These are phyloP conservation scores for Philhelius pedissequus DNA, from an alignment of 2,888 invertebrate species.

Conservation along the genomic window DNA sequence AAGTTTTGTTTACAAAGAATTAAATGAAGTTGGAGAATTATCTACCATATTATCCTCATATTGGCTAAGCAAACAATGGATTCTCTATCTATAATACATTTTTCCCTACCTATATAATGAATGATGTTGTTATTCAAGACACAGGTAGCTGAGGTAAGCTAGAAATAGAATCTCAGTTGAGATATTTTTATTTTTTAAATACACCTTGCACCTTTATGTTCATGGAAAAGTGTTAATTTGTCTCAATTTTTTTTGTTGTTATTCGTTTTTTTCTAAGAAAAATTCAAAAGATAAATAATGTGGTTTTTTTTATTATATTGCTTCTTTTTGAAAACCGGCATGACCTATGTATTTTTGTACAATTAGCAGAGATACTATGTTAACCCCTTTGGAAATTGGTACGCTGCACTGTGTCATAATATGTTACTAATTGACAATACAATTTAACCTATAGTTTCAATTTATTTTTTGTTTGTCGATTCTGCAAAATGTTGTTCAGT, in stretches of 20 bases:
- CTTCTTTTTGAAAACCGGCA: not conserved
- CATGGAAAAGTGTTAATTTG: slow-evolving; percentile 10
- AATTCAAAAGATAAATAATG: not conserved
- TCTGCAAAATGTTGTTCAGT: no score
- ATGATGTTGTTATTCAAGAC: not conserved
- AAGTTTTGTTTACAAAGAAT: not conserved
- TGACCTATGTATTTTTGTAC: not conserved
- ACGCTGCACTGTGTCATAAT: no score
- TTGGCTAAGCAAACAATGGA: slow-evolving; percentile 17
- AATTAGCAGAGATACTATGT: not conserved
- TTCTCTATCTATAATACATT: not conserved
- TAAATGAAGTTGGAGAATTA: not conserved
- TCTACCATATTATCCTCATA: not conserved
- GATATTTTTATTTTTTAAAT: not conserved
- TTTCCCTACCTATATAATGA: no score
- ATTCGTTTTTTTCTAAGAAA: not conserved
- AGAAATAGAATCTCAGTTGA: not conserved
- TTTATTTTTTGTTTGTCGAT: no score
- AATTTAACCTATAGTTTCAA: no score
- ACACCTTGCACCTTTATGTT: not conserved
- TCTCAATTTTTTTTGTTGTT: not conserved
- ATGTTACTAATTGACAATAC: not conserved
- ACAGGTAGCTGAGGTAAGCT: not conserved
- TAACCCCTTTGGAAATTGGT: not conserved
- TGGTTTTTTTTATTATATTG: not conserved